Evolutionary conservation across 2,797 vertebrate species (phyloP).

Genomic region (Margarornis squamiger): DNA sequence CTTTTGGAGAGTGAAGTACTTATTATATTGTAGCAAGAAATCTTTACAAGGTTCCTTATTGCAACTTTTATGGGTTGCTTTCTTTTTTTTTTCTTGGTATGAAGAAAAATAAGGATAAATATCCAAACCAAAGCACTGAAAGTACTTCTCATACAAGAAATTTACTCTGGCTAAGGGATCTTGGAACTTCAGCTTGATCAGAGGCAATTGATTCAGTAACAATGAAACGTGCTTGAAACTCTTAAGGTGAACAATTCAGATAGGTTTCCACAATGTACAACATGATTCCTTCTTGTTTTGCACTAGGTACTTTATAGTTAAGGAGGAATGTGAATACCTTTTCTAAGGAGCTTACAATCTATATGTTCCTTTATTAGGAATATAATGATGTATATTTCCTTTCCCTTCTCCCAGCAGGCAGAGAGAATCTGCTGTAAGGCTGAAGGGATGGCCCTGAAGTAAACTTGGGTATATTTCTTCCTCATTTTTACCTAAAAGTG

Average conservation of each 20-base stretch:
- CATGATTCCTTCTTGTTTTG: not conserved
- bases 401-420: not conserved
- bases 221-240: not conserved
- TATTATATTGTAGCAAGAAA: not conserved
- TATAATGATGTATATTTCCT: not conserved
- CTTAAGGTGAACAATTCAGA: not conserved
- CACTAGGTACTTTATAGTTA: not conserved
- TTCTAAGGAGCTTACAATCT: not conserved
- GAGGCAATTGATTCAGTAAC: not conserved
- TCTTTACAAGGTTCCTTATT: not conserved
- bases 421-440: not conserved
- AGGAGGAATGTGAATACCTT: not conserved
- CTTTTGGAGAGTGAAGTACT: not conserved
- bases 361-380: not conserved
- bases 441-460: not conserved
- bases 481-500: not conserved
- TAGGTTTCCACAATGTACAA: not conserved
- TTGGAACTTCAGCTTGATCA: not conserved
- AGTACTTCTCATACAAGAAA: not conserved
- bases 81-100: not conserved
- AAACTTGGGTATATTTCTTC: not conserved
- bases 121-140: not conserved
- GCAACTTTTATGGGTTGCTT: not conserved
- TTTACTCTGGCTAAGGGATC: not conserved
- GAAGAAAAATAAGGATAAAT: not conserved